These are phyloP conservation scores for Psococerastis gibbosa DNA, from an alignment of 2,888 invertebrate species.

Conservation along the genomic window DNA sequence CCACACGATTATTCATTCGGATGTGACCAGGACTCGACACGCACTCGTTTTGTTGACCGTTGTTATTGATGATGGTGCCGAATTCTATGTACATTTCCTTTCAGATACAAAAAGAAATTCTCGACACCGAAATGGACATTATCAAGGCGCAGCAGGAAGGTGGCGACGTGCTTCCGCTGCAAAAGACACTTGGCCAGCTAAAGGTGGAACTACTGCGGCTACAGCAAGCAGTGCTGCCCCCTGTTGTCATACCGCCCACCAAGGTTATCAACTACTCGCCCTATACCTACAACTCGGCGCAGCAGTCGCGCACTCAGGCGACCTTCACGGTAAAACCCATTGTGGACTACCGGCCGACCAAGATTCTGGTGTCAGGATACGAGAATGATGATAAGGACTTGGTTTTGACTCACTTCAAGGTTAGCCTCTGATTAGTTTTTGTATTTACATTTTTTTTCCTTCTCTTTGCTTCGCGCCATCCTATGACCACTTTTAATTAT, in stretches of 20 bases:
- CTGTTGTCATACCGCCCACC: slow-evolving; percentile 21
- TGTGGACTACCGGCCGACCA: slow-evolving; percentile 72
- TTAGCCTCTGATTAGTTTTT: slow-evolving; percentile 31
- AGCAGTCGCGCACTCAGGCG: neutral
- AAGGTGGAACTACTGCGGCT: slow-evolving; percentile 26
- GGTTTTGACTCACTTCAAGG: slow-evolving; percentile 65
- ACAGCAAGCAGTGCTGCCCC: neutral
- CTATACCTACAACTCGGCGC: slow-evolving; percentile 5
- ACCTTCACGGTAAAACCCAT: slow-evolving; percentile 26
- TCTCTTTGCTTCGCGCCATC: slow-evolving; percentile 3
- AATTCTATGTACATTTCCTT: no score
- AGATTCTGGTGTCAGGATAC: slow-evolving; percentile 73
- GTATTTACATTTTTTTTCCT: neutral
- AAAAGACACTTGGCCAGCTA: slow-evolving; percentile 57
- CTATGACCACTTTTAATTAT: slow-evolving; percentile 6
- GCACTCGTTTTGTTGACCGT: no score
- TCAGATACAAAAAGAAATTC: slow-evolving; percentile 59
- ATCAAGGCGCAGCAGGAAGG: slow-evolving; percentile 79
- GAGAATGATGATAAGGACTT: slow-evolving; percentile 64
- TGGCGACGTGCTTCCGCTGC: slow-evolving; percentile 64
- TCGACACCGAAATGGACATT: slow-evolving; percentile 80
- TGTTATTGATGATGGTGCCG: no score
- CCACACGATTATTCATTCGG: no score
- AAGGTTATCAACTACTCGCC: slow-evolving; percentile 22
- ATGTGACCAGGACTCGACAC: no score